These are phyloP conservation scores for Drosophila affinis DNA, from an alignment of 2,888 invertebrate genomes.

Conservation along the genomic window DNA sequence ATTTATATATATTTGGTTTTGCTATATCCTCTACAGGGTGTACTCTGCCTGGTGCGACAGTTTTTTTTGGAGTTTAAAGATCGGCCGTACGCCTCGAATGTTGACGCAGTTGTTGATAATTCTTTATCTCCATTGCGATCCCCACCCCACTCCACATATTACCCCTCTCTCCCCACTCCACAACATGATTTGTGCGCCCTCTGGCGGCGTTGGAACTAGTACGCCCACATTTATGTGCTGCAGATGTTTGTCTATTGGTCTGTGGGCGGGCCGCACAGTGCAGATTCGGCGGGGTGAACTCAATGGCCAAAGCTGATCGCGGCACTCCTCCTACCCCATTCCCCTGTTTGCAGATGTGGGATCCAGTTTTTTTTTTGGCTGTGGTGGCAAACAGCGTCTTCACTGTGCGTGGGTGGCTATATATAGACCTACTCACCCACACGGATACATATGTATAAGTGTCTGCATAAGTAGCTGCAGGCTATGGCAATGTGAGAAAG, in stretches of 20 bases:
- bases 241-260: slow-evolving; percentile 26
- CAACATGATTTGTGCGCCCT: slow-evolving; percentile 1
- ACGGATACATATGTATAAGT: neutral
- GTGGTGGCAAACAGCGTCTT: slow-evolving; percentile 20
- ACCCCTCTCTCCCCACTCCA: neutral
- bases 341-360: neutral
- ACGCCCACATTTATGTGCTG: slow-evolving; percentile 34
- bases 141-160: neutral
- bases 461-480: slow-evolving; percentile 16
- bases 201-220: slow-evolving; percentile 18
- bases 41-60: slow-evolving; percentile 7
- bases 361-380: neutral
- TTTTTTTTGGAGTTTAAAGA: neutral
- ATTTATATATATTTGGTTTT: slow-evolving; percentile 34
- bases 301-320: neutral
- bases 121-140: neutral
- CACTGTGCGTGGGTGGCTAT: slow-evolving; percentile 33
- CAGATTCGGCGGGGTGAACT: neutral
- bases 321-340: neutral
- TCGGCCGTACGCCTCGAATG: neutral
- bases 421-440: slow-evolving; percentile 17
- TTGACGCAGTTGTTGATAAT: neutral
- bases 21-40: slow-evolving; percentile 38
- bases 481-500: slow-evolving; percentile 8
- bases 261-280: slow-evolving; percentile 7